Percentiles rank a stretch among this genome's conserved stretches.
Conservation (phyloP, 30 jellyfish, hydroid and myxozoan genomes). For the Chironex yamaguchii region DNA sequence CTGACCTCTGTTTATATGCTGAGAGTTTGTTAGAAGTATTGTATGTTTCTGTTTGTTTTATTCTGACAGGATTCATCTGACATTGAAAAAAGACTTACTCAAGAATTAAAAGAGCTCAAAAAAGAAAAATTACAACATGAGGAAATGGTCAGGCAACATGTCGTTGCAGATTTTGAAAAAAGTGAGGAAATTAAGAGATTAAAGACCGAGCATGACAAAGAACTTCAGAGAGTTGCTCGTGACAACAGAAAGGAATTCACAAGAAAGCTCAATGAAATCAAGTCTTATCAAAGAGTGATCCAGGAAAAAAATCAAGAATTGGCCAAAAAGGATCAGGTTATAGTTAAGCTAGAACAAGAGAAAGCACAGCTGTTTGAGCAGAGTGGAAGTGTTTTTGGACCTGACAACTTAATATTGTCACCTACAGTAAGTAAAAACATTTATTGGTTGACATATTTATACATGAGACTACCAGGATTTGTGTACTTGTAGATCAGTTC, state of each 20-base stretch:
- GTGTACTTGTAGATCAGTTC: too few species aligned
- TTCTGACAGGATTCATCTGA: constrained; percentile 39
- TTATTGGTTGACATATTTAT: too few species aligned
- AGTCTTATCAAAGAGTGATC: constrained; percentile 73
- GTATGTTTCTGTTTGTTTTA: neutral
- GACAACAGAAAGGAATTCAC: constrained; percentile 86
- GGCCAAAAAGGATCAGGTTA: constrained; percentile 48
- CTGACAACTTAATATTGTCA: too few species aligned
- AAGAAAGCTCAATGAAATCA: constrained; percentile 77
- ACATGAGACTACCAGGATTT: too few species aligned
- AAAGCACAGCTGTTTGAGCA: constrained; percentile 53
- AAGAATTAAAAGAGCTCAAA: constrained; percentile 67
- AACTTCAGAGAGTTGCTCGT: constrained; percentile 72
- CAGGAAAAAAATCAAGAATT: constrained; percentile 77
- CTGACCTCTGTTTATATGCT: too few species aligned
- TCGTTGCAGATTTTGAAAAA: constrained; percentile 72
- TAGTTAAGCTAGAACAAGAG: constrained; percentile 65
- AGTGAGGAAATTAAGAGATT: constrained; percentile 70
- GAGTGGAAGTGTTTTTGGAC: too few species aligned
- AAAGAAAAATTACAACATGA: constrained; percentile 74
- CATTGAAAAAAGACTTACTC: constrained; percentile 59
- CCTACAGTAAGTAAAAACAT: too few species aligned
- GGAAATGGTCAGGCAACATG: constrained; percentile 49
- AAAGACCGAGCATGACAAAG: constrained; percentile 87
- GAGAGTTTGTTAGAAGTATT: too few species aligned